phyloP scores from a whole-genome alignment of 2,797 vertebrate genomes.

The Oreonectes daqikongensis region DNA sequence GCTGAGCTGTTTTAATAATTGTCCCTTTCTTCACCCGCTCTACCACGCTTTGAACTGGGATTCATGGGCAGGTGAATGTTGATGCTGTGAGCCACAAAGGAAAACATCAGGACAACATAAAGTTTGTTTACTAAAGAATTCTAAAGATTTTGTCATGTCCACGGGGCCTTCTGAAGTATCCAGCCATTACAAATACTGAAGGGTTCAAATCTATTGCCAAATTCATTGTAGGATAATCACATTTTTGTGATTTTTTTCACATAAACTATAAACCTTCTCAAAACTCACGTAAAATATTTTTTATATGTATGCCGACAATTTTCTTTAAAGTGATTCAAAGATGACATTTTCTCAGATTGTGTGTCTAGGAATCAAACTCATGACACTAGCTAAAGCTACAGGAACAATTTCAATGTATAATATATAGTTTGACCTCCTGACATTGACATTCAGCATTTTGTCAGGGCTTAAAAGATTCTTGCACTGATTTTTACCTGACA shows the following conservation, averaged over 20 bases:
- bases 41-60: constrained; percentile 7
- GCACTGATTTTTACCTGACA: background rate
- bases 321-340: background rate
- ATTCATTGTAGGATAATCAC: too few species aligned
- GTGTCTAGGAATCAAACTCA: background rate
- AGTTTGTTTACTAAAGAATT: background rate
- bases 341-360: background rate
- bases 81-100: background rate
- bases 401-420: background rate
- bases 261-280: too few species aligned
- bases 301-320: too few species aligned
- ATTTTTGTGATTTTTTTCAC: too few species aligned
- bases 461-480: background rate
- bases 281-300: too few species aligned
- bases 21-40: constrained; percentile 41
- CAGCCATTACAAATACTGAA: too few species aligned
- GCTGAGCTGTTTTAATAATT: constrained; percentile 57
- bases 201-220: too few species aligned
- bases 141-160: too few species aligned
- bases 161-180: too few species aligned
- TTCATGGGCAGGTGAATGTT: constrained; percentile 24
- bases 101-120: constrained; percentile 14
- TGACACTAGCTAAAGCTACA: background rate
- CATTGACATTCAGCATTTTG: background rate
- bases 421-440: background rate